Base-by-base conservation (phyloP, 2,797 vertebrate genomes). In the Alcedo quadribrachys region DNA sequence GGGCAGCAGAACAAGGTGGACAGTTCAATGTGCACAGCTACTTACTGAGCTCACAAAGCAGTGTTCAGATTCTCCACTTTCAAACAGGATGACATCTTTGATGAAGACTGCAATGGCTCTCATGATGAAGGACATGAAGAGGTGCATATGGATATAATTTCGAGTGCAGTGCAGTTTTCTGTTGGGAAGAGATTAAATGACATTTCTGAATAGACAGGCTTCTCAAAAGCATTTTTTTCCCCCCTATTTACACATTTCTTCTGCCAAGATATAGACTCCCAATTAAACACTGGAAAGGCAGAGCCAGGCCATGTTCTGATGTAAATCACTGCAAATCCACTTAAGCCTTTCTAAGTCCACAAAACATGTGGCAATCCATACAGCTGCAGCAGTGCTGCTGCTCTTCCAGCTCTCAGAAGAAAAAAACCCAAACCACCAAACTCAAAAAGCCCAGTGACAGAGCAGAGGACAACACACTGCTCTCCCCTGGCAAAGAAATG, bases 81-180 rank as follows among this genome's bases (percentile, higher is more conserved):
- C 97, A 28, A 99, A 99, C 5, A 99, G 98, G 78, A 99, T 98
- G 51, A 98, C 96, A 54, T 99, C 99, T 93, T 99, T 99, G 84
- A 99, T 93, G 95, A 99, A 99, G 85, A 99, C 99, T 0, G 99
- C 98, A 0, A 99, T 97, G 46, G 99, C 99, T 95, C 99, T 98
- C 98, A 99, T 97, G 94, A 99, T 99, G 94, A 99, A 99, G 53
- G 99, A 99, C 93, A 98, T 97, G 95, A 99, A 99, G 65, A 99
- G 98, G 85, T 99, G 98, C 97, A 98, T 98, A 94, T 99, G 99
- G 97, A 99, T 99, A 96, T 99, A 99, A 95, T 99, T 99, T 83
- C 99, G 97, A 1, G 99, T 99, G 94, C 99, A 99, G 97, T 99
- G 99, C 15, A 99, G 98, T 92, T 99, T 99, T 97, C 99, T 99